These are phyloP conservation scores for Hestina assimilis DNA, from an alignment of 1,140 invertebrate species.

Conservation along the genomic window DNA sequence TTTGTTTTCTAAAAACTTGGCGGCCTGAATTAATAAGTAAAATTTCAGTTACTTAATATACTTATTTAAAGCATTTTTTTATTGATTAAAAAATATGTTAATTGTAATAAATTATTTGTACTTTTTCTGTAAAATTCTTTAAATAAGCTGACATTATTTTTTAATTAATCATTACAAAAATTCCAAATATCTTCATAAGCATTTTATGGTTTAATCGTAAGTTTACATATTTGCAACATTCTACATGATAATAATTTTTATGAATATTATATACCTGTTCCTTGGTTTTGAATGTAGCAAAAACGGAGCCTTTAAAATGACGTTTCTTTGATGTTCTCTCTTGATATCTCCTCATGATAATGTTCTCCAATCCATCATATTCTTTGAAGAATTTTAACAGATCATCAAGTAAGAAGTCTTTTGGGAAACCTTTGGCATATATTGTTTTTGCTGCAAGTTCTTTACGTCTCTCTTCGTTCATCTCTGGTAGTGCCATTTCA, in stretches of 20 bases:
- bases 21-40: constrained; percentile 41
- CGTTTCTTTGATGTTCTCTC: constrained; percentile 82
- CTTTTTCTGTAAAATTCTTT: neutral
- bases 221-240: too few species aligned
- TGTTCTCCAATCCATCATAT: constrained; percentile 86
- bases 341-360: constrained; percentile 86
- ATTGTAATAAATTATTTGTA: too few species aligned
- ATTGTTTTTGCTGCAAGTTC: constrained; percentile 87
- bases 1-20: constrained; percentile 80
- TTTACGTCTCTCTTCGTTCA: constrained; percentile 89
- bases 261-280: constrained; percentile 79
- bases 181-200: too few species aligned
- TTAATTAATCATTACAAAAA: too few species aligned
- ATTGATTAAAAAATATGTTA: too few species aligned
- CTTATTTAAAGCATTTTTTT: too few species aligned
- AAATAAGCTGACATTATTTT: neutral
- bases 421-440: constrained; percentile 94
- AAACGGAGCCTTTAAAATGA: constrained; percentile 93
- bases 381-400: constrained; percentile 87
- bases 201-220: too few species aligned
- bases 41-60: neutral
- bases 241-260: too few species aligned
- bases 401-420: constrained; percentile 83
- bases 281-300: constrained; percentile 88
- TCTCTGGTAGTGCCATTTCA: constrained; percentile 89